These are phyloP conservation scores for Spisula solida DNA, from an alignment of 2,888 invertebrate genomes.

Conservation along the genomic window DNA sequence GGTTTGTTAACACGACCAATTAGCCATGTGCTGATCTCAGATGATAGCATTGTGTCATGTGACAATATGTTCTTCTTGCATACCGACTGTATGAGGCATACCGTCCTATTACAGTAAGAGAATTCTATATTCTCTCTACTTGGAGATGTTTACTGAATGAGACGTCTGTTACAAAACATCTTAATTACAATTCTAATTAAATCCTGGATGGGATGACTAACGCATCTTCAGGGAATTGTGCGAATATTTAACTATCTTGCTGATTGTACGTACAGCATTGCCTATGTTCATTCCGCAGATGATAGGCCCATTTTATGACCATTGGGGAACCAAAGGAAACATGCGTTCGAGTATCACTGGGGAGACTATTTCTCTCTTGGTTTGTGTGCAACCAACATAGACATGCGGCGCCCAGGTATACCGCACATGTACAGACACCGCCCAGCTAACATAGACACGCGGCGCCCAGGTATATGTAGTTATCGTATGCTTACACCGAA, in stretches of 20 bases:
- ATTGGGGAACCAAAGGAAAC: no score
- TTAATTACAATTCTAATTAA: not conserved
- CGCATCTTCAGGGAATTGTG: not conserved
- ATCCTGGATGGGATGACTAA: conserved; percentile 13
- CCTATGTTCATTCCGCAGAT: no score
- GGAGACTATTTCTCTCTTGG: no score
- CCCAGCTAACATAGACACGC: no score
- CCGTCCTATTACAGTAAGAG: not conserved
- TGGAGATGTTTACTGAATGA: not conserved
- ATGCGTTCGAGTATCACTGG: no score
- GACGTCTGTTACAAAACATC: not conserved
- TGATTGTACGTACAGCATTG: no score
- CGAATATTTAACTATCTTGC: not conserved
- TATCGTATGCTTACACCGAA: no score
- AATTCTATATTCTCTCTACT: not conserved
- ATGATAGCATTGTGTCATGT: not conserved
- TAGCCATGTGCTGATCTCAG: not conserved
- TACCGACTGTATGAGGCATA: conserved; percentile 15
- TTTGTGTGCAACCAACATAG: no score
- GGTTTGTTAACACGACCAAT: conserved; percentile 23
- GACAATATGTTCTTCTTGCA: conserved; percentile 11
- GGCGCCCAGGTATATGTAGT: no score
- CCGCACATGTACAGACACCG: no score
- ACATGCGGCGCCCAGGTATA: no score
- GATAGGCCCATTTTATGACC: no score